phyloP scores from a whole-genome alignment of 1,140 invertebrate genomes.

The Hormaphis cornu region DNA sequence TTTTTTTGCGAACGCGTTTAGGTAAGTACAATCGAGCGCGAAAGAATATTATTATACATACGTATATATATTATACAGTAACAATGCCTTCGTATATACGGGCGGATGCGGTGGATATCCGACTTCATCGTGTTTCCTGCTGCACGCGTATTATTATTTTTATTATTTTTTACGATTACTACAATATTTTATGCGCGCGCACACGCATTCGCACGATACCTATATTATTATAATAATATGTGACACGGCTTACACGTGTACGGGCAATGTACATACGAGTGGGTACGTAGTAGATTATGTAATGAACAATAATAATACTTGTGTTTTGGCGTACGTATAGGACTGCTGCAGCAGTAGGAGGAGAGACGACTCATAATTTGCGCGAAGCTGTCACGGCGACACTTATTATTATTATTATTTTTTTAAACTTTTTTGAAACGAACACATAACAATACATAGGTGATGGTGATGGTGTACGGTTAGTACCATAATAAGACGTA shows the following conservation, averaged over 20 bases:
- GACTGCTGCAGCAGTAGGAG: background rate
- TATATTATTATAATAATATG: no score
- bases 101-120: conserved; percentile 28
- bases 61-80: background rate
- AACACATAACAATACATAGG: no score
- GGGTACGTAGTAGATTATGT: no score
- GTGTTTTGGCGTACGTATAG: background rate
- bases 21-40: no score
- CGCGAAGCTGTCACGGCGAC: background rate
- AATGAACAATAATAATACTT: background rate
- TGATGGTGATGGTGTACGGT: no score
- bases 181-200: background rate
- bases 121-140: conserved; percentile 3
- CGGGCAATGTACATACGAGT: no score
- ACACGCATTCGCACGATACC: background rate
- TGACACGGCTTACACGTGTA: no score
- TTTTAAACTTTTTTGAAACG: no score
- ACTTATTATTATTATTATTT: background rate
- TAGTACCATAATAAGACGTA: no score
- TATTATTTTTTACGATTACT: no score
- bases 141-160: no score
- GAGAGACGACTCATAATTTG: background rate
- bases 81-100: conserved; percentile 32
- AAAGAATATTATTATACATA: no score
- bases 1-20: conserved; percentile 2